phyloP scores from a whole-genome alignment of 2,113 vertebrate genomes.

The Melanocharis versteri region DNA sequence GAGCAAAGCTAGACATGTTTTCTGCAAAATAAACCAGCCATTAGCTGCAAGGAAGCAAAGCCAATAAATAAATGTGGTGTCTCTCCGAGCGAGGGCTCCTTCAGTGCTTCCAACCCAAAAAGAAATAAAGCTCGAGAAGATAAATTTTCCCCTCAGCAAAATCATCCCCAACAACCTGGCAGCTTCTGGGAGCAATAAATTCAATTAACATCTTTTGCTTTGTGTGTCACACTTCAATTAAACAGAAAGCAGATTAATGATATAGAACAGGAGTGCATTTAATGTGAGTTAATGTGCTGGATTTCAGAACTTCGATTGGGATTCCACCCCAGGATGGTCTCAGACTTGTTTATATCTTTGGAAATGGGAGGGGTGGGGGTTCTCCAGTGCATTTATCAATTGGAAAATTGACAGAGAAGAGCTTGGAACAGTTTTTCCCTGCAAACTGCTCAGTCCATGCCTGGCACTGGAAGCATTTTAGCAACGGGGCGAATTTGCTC shows the following conservation, averaged over 20 bases:
- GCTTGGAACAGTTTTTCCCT: background rate
- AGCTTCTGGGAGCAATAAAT: constrained; percentile 11
- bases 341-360: background rate
- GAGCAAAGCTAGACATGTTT: background rate
- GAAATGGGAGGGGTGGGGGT: background rate
- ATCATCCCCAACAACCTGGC: background rate
- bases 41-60: background rate
- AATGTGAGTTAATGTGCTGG: background rate
- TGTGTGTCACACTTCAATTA: constrained; percentile 14
- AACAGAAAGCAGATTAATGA: background rate
- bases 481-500: background rate
- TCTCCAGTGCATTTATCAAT: background rate
- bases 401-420: background rate
- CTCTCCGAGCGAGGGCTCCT: background rate
- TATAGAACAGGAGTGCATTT: background rate
- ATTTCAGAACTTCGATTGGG: background rate
- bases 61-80: background rate
- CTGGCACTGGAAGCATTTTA: background rate
- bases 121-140: background rate
- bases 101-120: background rate
- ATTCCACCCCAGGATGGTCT: background rate
- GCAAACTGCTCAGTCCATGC: background rate
- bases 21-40: background rate
- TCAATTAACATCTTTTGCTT: constrained; percentile 16
- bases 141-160: constrained; percentile 2